Evolutionary conservation across 2,113 vertebrate genomes (phyloP).

Genomic region (Hippotragus niger): DNA sequence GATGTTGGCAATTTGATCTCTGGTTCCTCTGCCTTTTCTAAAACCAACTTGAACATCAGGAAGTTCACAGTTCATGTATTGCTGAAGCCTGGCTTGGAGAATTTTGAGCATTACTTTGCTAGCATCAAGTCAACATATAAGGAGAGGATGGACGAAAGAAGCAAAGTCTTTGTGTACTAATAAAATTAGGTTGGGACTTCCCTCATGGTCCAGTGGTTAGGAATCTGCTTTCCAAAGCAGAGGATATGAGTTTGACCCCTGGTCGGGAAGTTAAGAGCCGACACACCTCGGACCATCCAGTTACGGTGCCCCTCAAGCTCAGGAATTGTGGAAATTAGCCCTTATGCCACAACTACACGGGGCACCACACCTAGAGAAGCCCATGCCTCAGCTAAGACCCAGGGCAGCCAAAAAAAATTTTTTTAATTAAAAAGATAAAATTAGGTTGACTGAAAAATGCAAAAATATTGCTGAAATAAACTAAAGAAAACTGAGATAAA

Average conservation of each 20-base stretch:
- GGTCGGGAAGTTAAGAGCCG: neutral
- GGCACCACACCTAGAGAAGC: neutral
- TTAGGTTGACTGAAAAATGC: neutral
- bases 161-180: neutral
- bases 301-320: neutral
- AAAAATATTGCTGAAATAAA: neutral
- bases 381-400: neutral
- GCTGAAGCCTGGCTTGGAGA: no score
- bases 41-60: no score
- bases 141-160: neutral
- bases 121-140: neutral
- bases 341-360: neutral
- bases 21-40: no score
- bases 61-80: rapidly evolving
- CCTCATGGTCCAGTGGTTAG: neutral
- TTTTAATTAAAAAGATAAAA: neutral
- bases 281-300: neutral
- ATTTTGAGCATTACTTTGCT: no score
- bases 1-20: no score
- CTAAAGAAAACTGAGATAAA: neutral
- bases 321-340: neutral
- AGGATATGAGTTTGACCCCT: neutral
- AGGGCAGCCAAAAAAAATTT: neutral
- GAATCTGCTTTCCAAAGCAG: neutral
- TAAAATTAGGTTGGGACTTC: neutral